Conservation (phyloP, 2,113 vertebrate genomes). For the Salvator merianae region DNA sequence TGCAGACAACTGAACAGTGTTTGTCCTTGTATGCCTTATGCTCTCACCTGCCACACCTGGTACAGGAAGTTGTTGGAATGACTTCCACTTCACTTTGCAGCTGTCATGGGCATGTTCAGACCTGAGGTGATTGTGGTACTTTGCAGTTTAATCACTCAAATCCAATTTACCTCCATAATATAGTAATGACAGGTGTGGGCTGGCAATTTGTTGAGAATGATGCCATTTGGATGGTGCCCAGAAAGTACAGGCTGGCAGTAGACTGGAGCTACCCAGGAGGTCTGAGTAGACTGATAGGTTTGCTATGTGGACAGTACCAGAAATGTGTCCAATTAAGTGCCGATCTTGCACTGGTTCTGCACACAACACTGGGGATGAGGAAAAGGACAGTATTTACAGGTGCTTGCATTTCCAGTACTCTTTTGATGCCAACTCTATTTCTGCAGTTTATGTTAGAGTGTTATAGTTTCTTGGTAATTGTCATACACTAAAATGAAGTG, state of each 20-base stretch:
- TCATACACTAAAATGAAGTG: not conserved
- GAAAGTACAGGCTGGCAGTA: too few species aligned
- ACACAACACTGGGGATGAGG: not conserved
- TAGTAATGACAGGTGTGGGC: too few species aligned
- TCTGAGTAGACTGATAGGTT: too few species aligned
- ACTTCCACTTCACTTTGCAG: not conserved
- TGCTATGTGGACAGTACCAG: too few species aligned
- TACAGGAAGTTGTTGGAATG: not conserved
- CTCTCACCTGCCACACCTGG: not conserved
- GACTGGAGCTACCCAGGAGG: too few species aligned
- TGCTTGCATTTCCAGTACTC: not conserved
- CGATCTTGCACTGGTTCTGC: not conserved
- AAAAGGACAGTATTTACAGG: not conserved
- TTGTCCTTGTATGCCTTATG: not conserved
- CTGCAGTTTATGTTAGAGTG: not conserved
- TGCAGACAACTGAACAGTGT: not conserved
- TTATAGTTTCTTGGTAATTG: not conserved
- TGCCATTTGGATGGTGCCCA: too few species aligned
- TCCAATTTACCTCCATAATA: too few species aligned
- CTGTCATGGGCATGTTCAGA: too few species aligned
- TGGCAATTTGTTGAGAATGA: too few species aligned
- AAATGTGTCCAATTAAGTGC: too few species aligned
- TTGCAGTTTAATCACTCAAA: too few species aligned
- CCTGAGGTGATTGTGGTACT: too few species aligned
- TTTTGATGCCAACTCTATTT: not conserved